Conservation (phyloP, 2,113 vertebrate species). For the Dendropsophus ebraccatus region DNA sequence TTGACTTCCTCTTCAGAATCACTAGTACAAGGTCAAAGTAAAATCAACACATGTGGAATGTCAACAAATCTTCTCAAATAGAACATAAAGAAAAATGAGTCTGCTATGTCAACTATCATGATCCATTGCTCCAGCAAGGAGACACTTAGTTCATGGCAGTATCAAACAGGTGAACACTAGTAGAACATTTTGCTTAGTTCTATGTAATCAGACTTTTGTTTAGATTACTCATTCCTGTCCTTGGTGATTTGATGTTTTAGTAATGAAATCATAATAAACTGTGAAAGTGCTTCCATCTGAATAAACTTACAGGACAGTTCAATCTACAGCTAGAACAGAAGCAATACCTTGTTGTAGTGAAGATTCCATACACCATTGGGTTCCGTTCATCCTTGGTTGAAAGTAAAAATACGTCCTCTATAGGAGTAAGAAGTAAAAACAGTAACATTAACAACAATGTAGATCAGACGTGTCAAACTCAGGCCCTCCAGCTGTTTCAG, state of each 20-base stretch:
- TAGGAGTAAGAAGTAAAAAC: constrained; percentile 59
- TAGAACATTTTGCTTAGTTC: neutral
- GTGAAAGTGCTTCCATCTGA: constrained; percentile 37
- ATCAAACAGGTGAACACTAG: constrained; percentile 4
- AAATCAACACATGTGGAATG: constrained; percentile 16
- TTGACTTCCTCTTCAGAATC: neutral
- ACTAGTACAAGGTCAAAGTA: neutral
- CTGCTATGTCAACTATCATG: neutral
- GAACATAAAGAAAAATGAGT: neutral
- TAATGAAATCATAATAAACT: constrained; percentile 27
- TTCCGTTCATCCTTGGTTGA: constrained; percentile 92
- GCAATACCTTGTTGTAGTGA: constrained; percentile 93
- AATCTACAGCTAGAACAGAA: neutral
- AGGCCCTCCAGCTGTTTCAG: no score
- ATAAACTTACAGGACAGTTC: neutral
- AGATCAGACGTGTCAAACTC: no score
- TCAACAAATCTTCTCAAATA: constrained; percentile 2
- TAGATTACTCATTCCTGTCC: constrained; percentile 20
- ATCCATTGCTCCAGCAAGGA: neutral
- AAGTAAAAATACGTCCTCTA: constrained; percentile 94
- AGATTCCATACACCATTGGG: constrained; percentile 90
- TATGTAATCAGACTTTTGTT: neutral
- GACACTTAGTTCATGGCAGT: neutral
- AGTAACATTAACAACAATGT: neutral
- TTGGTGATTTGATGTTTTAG: neutral